Base-by-base conservation (phyloP, 2,113 vertebrate species). In the Dermatemys mawii region DNA sequence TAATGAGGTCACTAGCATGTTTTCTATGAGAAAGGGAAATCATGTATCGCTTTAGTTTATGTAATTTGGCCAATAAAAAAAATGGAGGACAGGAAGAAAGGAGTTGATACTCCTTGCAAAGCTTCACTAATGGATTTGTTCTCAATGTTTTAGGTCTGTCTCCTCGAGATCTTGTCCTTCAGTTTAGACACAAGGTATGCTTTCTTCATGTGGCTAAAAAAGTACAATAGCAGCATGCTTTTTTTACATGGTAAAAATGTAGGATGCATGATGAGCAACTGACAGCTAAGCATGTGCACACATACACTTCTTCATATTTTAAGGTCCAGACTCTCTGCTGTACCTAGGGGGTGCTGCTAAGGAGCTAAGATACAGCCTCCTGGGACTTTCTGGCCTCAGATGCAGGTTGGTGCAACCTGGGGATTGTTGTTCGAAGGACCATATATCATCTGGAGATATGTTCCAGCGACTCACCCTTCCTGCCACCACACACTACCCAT, bases 151-250 rank as follows among this genome's bases (percentile, higher is more conserved):
- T 97, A 99, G 99, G 99, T 81, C 97, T 99, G 41, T 99, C 99
- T 81, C 99, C 99, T 81, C 98, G 99, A 97, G 99, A 99, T 98
- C 98, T 99, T 91, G 99, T 99, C 93, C 98, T 99, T 94, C 99
- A 99, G 92, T 99, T 99, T 95, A 98, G 98, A 97, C 99, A 99
- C 97, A 99, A 99, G 99, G 99, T 99, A 98, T 70, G 91, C 1
- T 7, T 88, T 83, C 6, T 84, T 67, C 88, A 4, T 48, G 85
- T 55, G 46, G 2, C 86, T 35, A 49, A 8, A 35, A 3, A 90
- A 90, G 10, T 73, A 57, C 48, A 86, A 3, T 55, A 44, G n/a
- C 54, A 51, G 50, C 19, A 67, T 14, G 46, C 8, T 67, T 46
- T 90, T 54, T 24, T 46, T 81, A 76, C 41, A n/a, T 32, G 27